Base-by-base conservation (phyloP, 2,888 invertebrate species). In the Pyrocoelia pectoralis region DNA sequence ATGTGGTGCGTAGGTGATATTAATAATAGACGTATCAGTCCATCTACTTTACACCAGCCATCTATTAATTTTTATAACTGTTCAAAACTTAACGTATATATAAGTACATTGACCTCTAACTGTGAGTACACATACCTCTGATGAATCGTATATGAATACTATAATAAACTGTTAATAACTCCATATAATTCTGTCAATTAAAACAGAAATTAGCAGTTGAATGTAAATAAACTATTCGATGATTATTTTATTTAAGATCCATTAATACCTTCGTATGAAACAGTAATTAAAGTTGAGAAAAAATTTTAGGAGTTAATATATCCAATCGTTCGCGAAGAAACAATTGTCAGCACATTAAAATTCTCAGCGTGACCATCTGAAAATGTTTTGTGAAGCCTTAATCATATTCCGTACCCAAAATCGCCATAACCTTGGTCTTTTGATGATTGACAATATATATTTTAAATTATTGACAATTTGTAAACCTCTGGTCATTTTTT, bases 21-120 rank as follows among this genome's bases (percentile, higher is more conserved):
- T 55, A 59, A 59, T 51, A 59, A 58, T 49, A 50, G 41, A 63
- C 54, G 57, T 53, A 50, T 50, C 38, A 33, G 53, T 60, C 51
- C 56, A 50, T 56, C 33, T 33, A 59, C 52, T 60, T 55, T 65
- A 43, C 57, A 61, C 65, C 63, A 62, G 55, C 55, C 53, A 63
- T 68, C 66, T 68, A 70, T 71, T 70, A 70, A 72, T 71, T 71
- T 70, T 72, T 69, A 69, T 71, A 71, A 70, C 71, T 68, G 69
- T 68, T 70, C 61, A 68, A 68, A 69, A 70, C 65, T 69, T 68
- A 61, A 64, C 64, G 59, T 56, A 64, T 38, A 38, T 28, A 14
- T 63, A 70, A 68, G 72, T 70, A 67, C 72, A 61, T 70, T 72
- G 72, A 72, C 70, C 72, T 69, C 69, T 67, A 62, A 65, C 64